phyloP scores from a whole-genome alignment of 2,113 vertebrate species.

The Psophia crepitans region DNA sequence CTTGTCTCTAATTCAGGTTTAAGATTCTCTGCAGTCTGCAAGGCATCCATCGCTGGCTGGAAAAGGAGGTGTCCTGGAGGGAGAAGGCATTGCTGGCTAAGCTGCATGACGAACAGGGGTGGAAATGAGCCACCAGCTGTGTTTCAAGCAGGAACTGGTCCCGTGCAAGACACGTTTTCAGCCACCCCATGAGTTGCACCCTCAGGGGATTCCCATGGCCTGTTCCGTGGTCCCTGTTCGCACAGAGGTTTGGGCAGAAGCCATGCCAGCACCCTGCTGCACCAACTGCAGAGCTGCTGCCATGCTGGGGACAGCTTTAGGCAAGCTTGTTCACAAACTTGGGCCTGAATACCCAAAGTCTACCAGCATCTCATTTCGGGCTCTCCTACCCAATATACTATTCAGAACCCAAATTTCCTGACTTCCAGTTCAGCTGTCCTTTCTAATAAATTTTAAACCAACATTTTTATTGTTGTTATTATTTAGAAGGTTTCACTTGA shows the following conservation, averaged over 20 bases:
- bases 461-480: background rate
- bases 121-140: background rate
- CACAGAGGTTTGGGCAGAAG: background rate
- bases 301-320: background rate
- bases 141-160: background rate
- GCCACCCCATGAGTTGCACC: background rate
- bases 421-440: background rate
- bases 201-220: rapidly evolving
- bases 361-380: background rate
- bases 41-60: background rate
- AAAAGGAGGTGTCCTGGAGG: background rate
- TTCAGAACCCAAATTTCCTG: background rate
- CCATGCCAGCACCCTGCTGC: background rate
- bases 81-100: background rate
- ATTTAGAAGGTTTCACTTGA: background rate
- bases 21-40: background rate
- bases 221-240: rapidly evolving
- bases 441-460: background rate
- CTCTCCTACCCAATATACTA: background rate
- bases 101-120: background rate
- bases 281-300: background rate
- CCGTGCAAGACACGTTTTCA: rapidly evolving
- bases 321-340: background rate
- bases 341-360: background rate
- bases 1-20: background rate